These are phyloP conservation scores for Melikaiella ostensackeni DNA, from an alignment of 2,888 invertebrate genomes.

Conservation along the genomic window DNA sequence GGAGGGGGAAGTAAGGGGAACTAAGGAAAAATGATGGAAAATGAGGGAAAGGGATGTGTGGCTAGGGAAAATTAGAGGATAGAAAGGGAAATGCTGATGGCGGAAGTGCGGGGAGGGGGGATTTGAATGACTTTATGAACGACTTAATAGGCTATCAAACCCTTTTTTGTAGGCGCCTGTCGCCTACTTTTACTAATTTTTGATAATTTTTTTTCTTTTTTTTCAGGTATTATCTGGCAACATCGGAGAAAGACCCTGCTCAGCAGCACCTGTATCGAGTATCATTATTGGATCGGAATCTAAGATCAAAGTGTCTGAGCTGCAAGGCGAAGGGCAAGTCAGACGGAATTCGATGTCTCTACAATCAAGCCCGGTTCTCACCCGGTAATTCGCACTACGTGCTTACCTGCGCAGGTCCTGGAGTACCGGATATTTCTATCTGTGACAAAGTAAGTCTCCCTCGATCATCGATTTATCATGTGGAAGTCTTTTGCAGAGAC, in stretches of 20 bases:
- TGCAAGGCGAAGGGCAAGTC: conserved; percentile 82
- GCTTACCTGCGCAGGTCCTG: conserved; percentile 90
- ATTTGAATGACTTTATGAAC: too few relatives aligned
- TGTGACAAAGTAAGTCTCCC: conserved; percentile 79
- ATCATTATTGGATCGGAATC: conserved; percentile 78
- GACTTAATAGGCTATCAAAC: too few relatives aligned
- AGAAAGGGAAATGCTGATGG: too few relatives aligned
- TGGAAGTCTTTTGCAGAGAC: too few relatives aligned
- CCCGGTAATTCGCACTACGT: conserved; percentile 83
- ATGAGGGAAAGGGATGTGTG: too few relatives aligned
- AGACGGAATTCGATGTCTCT: conserved; percentile 80
- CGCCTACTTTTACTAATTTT: too few relatives aligned
- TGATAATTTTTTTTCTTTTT: not conserved
- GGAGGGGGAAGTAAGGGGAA: too few relatives aligned
- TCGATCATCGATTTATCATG: conserved; percentile 16
- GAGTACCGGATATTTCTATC: conserved; percentile 86
- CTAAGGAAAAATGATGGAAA: too few relatives aligned
- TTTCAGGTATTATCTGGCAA: conserved; percentile 91
- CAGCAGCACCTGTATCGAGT: conserved; percentile 90
- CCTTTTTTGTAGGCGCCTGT: too few relatives aligned
- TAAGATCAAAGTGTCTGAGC: conserved; percentile 84
- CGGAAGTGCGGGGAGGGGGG: too few relatives aligned
- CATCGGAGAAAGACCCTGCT: conserved; percentile 85
- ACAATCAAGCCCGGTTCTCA: conserved; percentile 85
- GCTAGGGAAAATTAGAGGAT: too few relatives aligned